A percentile compares a stretch with the other conserved stretches of the same genome.
These are phyloP conservation scores for Callorhinus ursinus DNA, from an alignment of 2,113 vertebrate genomes.

Conservation along the genomic window DNA sequence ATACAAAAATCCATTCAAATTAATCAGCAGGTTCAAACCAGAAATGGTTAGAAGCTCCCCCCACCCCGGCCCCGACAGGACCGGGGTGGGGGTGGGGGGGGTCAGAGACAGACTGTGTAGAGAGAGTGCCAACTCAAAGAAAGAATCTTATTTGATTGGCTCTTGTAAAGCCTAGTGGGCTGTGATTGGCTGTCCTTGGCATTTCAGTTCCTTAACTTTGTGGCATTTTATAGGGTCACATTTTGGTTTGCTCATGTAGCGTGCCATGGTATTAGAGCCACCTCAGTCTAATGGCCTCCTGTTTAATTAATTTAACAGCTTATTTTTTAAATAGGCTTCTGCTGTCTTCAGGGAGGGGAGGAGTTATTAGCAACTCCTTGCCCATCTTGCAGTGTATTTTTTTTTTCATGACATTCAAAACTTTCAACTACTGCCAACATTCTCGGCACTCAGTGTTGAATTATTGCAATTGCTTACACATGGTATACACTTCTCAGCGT, in stretches of 20 bases:
- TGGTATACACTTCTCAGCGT: not conserved
- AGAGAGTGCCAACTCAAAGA: not conserved
- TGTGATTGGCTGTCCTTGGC: not conserved
- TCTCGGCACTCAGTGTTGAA: not conserved
- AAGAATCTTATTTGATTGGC: not conserved
- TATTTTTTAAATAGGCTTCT: not conserved
- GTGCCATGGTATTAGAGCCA: not conserved
- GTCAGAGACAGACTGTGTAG: not conserved
- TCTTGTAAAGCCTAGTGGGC: not conserved
- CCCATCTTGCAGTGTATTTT: not conserved
- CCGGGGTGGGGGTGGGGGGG: fast-evolving
- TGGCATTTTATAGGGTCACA: not conserved
- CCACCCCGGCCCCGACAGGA: too few relatives aligned
- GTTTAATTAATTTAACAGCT: not conserved
- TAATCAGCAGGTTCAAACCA: not conserved
- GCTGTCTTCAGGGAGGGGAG: not conserved
- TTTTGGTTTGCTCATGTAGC: not conserved
- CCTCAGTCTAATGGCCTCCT: not conserved
- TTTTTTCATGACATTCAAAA: not conserved
- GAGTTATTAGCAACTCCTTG: not conserved
- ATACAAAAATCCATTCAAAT: not conserved
- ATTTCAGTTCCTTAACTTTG: not conserved
- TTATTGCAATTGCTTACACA: not conserved
- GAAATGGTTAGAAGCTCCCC: not conserved
- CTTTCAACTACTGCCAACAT: not conserved